phyloP scores from a whole-genome alignment of 2,797 vertebrate genomes.

The Lacerta bilineata region DNA sequence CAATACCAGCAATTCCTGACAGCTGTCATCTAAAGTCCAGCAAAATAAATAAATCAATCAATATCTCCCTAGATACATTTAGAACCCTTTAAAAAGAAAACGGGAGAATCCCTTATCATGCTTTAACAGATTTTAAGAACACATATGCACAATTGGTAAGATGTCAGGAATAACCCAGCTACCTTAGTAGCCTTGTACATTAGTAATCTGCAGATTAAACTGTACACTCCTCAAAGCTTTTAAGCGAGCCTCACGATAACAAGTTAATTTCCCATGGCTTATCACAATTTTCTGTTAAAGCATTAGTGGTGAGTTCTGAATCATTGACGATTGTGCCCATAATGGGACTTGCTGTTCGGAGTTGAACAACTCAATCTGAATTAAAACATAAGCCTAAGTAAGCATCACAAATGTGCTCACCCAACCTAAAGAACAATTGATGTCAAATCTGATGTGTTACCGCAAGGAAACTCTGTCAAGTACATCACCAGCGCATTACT shows the following conservation, averaged over 20 bases:
- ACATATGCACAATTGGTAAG: slow-evolving; percentile 66
- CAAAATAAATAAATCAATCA: slow-evolving; percentile 34
- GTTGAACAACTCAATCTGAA: slow-evolving; percentile 25
- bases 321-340: neutral
- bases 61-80: neutral
- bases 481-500: slow-evolving; percentile 6
- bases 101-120: slow-evolving; percentile 39
- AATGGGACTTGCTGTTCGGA: neutral
- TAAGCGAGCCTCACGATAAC: slow-evolving; percentile 48
- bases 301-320: neutral
- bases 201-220: slow-evolving; percentile 59
- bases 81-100: slow-evolving; percentile 26
- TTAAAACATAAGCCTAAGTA: slow-evolving; percentile 29
- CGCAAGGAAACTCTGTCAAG: slow-evolving; percentile 18
- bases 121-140: slow-evolving; percentile 67
- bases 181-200: slow-evolving; percentile 55
- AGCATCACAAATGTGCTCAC: slow-evolving; percentile 28
- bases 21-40: slow-evolving; percentile 51
- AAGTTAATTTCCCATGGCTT: slow-evolving; percentile 13
- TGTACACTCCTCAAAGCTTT: slow-evolving; percentile 58
- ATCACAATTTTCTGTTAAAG: slow-evolving; percentile 21
- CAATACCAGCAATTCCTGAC: slow-evolving; percentile 48
- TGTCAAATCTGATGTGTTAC: slow-evolving; percentile 18
- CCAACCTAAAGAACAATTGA: slow-evolving; percentile 21
- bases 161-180: slow-evolving; percentile 12